Base-by-base conservation (phyloP, 2,888 invertebrate species). In the Nephrotoma flavescens region DNA sequence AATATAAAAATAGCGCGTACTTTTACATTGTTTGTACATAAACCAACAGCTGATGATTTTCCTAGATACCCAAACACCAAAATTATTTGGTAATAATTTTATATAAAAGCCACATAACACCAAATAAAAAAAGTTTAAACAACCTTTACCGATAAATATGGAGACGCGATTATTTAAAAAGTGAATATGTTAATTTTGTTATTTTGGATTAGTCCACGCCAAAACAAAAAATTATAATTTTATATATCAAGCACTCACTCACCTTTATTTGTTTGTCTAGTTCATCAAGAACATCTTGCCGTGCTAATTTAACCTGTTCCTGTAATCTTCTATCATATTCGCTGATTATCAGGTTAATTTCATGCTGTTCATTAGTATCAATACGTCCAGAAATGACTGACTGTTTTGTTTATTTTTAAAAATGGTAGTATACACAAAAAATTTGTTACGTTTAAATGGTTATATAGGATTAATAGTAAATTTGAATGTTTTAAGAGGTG, bases 211-310 rank as follows among this genome's bases (percentile, higher is more conserved):
- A 52, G 15, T 31, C 71, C 4, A 71, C 9, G 11, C 71, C 71
- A 71, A 71, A 71, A 5, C 31, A 71, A 9, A 31, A 71, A 31
- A 71, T 31, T 19, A 57, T 57, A 15, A 57, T 57, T 57, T 71
- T 4, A 19, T 31, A 71, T 71, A 7, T 71, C 52, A 52, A 52
- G 52, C 52, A 31, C 71, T 71, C 31, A 52, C 31, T 41, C 93
- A 96, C 96, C 95, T 95, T 95, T 89, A 96, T 94, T 90, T 96
- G 95, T 87, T 94, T 94, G 91, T 95, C 95, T 89, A 96, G 92
- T 89, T 95, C 94, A 88, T 93, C 93, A 88, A 95, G 93, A 89
- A 96, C 94, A 90, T 96, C 95, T 89, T 93, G 93, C 89, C 94
- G 93, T 88, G 95, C 95, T 89, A 94, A 91, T 86, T 93, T 92